phyloP scores from a whole-genome alignment of 2,888 invertebrate genomes.

The Leptopilina drosophilae region DNA sequence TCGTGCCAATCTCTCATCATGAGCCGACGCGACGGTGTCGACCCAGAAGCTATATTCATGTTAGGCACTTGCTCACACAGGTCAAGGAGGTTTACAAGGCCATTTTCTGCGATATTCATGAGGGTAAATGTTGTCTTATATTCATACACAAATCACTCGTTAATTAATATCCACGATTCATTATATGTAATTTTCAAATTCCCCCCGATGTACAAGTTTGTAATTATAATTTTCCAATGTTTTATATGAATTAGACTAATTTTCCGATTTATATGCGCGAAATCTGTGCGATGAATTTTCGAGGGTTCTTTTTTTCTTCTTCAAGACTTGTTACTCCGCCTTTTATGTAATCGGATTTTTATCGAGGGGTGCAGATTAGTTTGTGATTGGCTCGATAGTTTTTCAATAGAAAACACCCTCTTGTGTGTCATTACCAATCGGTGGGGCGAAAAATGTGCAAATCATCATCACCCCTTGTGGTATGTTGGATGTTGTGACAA shows the following conservation, averaged over 20 bases:
- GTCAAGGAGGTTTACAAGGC: constrained; percentile 29
- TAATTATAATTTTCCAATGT: neutral
- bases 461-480: neutral
- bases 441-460: constrained; percentile 7
- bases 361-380: constrained; percentile 27
- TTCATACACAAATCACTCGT: neutral
- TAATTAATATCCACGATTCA: constrained; percentile 2
- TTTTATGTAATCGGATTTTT: constrained; percentile 29
- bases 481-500: too few relatives aligned
- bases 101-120: neutral
- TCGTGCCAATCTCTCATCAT: neutral
- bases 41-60: neutral
- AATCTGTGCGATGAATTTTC: neutral
- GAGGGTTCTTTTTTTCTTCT: neutral
- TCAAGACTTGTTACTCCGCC: constrained; percentile 16
- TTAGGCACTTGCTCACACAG: neutral
- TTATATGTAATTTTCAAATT: constrained; percentile 1
- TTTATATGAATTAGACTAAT: neutral
- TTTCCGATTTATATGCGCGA: neutral
- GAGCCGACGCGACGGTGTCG: constrained; percentile 1
- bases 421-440: constrained; percentile 16
- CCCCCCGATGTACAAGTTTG: neutral
- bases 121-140: constrained; percentile 12
- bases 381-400: constrained; percentile 35
- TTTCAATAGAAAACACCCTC: constrained; percentile 26